Evolutionary conservation across 2,797 vertebrate species (phyloP).

Genomic region (Trichosurus vulpecula): DNA sequence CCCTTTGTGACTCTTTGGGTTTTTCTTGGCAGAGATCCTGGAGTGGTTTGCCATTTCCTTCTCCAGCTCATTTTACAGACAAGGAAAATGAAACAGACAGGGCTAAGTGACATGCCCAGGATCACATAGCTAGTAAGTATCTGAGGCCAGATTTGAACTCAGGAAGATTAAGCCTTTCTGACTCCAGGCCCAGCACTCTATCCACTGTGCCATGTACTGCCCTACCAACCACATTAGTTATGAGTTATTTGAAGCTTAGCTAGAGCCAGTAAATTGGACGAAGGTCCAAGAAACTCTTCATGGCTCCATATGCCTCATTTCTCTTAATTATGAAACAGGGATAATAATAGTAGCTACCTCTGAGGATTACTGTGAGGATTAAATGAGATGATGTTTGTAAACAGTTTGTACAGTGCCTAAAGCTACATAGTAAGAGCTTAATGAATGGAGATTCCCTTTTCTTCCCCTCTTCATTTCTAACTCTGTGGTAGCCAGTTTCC

Average conservation of each 20-base stretch:
- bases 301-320: not conserved
- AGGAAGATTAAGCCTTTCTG: not conserved
- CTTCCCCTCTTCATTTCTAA: conserved; percentile 14
- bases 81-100: not conserved
- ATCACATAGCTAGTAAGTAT: not conserved
- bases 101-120: not conserved
- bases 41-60: not conserved
- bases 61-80: not conserved
- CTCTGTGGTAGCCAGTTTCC: not conserved
- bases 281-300: not conserved
- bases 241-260: not conserved
- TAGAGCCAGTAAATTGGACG: not conserved
- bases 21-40: not conserved
- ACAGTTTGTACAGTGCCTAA: not conserved
- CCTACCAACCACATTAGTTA: not conserved
- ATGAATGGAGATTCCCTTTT: not conserved
- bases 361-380: not conserved
- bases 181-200: not conserved
- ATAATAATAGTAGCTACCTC: not conserved
- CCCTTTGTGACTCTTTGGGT: not conserved
- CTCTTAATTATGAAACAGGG: not conserved
- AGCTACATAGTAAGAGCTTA: not conserved
- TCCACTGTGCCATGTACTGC: not conserved
- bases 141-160: not conserved
- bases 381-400: not conserved